A percentile compares a stretch with the other conserved stretches of the same genome.
Conservation (phyloP, 1,140 invertebrate genomes). For the Bombus impatiens region DNA sequence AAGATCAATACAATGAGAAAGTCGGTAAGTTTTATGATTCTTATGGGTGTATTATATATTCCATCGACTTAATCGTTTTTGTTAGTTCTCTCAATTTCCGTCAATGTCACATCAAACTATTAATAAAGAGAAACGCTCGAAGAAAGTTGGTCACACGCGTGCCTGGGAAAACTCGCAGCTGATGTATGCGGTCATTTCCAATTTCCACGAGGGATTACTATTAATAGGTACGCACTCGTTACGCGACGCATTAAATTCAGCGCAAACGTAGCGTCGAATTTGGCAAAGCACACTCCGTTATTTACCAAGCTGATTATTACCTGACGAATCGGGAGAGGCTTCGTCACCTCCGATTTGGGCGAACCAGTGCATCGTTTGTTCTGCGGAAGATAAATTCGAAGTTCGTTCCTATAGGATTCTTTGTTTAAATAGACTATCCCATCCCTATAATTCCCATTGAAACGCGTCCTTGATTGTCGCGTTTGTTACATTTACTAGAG, state of each 20-base stretch:
- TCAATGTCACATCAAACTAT: background rate
- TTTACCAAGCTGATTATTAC: constrained; percentile 69
- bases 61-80: background rate
- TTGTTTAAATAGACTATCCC: background rate
- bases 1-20: too few relatives aligned
- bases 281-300: constrained; percentile 46
- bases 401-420: constrained; percentile 30
- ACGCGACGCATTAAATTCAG: constrained; percentile 20
- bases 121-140: background rate
- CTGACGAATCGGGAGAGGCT: constrained; percentile 73
- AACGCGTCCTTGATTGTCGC: background rate
- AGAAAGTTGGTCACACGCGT: background rate
- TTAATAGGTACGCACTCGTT: constrained; percentile 45
- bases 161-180: background rate
- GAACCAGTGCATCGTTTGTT: constrained; percentile 82
- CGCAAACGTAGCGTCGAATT: constrained; percentile 28
- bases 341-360: constrained; percentile 78
- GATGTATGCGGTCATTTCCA: constrained; percentile 37
- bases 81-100: background rate
- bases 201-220: constrained; percentile 36
- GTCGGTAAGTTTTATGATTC: too few relatives aligned
- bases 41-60: background rate
- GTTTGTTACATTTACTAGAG: background rate
- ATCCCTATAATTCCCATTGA: background rate
- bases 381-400: constrained; percentile 72